These are phyloP conservation scores for Acleris cristana DNA, from an alignment of 2,888 invertebrate genomes.

Conservation along the genomic window DNA sequence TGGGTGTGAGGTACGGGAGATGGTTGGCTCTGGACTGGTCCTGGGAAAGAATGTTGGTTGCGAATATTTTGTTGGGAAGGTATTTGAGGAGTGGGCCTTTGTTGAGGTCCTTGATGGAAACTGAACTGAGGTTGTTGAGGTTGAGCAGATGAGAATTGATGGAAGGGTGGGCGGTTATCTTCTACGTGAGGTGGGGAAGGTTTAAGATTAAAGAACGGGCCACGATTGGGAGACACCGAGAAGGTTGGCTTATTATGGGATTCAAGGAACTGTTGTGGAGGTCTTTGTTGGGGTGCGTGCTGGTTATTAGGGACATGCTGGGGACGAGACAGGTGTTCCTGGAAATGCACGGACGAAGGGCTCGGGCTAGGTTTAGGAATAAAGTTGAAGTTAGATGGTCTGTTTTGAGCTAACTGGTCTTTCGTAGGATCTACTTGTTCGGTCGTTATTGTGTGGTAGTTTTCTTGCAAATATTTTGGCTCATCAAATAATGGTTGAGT, in stretches of 20 bases:
- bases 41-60: constrained; percentile 60
- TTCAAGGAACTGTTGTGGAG: constrained; percentile 68
- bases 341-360: constrained; percentile 64
- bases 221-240: constrained; percentile 63
- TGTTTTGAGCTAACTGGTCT: constrained; percentile 67
- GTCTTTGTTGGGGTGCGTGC: constrained; percentile 79
- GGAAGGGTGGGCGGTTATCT: constrained; percentile 69
- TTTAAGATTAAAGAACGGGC: constrained; percentile 75
- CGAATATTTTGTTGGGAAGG: constrained; percentile 51
- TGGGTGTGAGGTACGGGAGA: constrained; percentile 52
- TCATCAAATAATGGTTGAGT: constrained; percentile 75
- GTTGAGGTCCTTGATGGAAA: constrained; percentile 74
- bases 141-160: constrained; percentile 57
- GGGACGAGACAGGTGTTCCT: constrained; percentile 65
- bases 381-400: constrained; percentile 63
- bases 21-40: constrained; percentile 47
- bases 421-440: constrained; percentile 76
- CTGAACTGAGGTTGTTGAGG: constrained; percentile 69
- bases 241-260: constrained; percentile 66
- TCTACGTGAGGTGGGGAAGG: constrained; percentile 76
- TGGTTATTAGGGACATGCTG: constrained; percentile 68
- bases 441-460: constrained; percentile 80
- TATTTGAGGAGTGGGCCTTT: constrained; percentile 63
- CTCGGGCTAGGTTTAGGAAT: constrained; percentile 63
- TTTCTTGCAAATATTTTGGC: constrained; percentile 80